Base-by-base conservation (phyloP, 2,797 vertebrate genomes). In the Acestrorhynchus altus region DNA sequence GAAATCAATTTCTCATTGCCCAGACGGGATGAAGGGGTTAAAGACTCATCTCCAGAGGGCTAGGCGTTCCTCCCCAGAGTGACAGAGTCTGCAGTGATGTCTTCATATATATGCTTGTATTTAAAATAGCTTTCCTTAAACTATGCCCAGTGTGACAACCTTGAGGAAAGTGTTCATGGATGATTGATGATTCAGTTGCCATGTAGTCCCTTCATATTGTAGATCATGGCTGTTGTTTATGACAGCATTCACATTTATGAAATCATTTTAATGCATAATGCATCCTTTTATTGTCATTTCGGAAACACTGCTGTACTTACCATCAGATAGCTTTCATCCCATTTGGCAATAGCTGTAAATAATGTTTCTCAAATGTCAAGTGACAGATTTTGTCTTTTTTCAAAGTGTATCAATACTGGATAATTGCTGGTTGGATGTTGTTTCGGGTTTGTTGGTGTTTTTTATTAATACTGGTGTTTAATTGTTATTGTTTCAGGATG, bases 1-100 rank as follows among this genome's bases (percentile, higher is more conserved):
- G 72, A 83, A 77, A 79, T 81, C 78, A 70, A 46, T 72, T 57
- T 20, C 44, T 28, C 67, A 49, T 67, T 60, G 4, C 24, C 70
- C 40, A 72, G 51, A 44, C 22, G 16, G 28, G 47, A 69, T 24
- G 44, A 61, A 51, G 51, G 57, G 68, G 24, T 79, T 61, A 52
- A 52, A 57, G 69, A 70, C 39, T 57, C 57, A 15, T 76, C 75
- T 75, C 65, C 56, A 28, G 60, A 52, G 54, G 65, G 61, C 24
- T 20, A 28, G 20, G 16, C 18, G 72, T 20, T 69, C 15, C n/a
- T 66, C 66, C 42, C 15, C 18, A 11, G 42, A 15, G 54, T 68
- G 35, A 6, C 10, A 66, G 22, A 39, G 13, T 22, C 26, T 31
- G 24, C 10, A 42, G 20, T 20, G 46, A 56, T 61, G 2, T 60